phyloP scores from a whole-genome alignment of 2,888 invertebrate species.

The Cloeon dipterum region DNA sequence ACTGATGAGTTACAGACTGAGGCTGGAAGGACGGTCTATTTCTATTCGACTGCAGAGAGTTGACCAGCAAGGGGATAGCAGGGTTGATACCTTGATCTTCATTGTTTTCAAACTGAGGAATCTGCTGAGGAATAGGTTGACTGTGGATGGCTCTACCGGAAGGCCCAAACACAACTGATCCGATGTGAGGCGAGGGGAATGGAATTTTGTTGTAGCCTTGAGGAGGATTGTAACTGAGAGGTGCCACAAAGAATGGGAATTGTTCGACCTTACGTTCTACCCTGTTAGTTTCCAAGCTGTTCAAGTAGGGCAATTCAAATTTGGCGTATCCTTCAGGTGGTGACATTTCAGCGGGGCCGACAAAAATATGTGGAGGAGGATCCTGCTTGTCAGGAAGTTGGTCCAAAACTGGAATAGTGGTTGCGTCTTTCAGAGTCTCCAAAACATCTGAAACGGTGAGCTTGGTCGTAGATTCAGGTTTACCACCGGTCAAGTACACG shows the following conservation, averaged over 20 bases:
- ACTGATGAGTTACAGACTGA: no score
- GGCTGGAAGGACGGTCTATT: not conserved
- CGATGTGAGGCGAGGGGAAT: conserved; percentile 66
- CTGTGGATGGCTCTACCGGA: conserved; percentile 7
- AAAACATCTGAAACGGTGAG: conserved; percentile 38
- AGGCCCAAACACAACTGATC: conserved; percentile 45
- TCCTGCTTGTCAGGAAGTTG: conserved; percentile 25
- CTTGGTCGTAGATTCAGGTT: conserved; percentile 25
- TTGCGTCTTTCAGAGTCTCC: conserved; percentile 39
- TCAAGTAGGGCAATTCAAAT: conserved; percentile 63
- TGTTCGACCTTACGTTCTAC: conserved; percentile 47
- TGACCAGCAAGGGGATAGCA: conserved; percentile 32
- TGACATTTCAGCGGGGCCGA: conserved; percentile 51
- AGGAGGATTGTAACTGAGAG: conserved; percentile 62
- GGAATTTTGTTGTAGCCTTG: conserved; percentile 66
- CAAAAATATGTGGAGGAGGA: conserved; percentile 53
- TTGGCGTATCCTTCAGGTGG: conserved; percentile 50
- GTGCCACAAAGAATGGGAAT: conserved; percentile 66
- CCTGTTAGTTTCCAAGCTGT: conserved; percentile 39
- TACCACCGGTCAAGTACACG: conserved; percentile 37
- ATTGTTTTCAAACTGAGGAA: no score
- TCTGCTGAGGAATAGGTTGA: conserved; percentile 10
- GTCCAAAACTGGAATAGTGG: conserved; percentile 54
- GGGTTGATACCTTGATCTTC: conserved; percentile 20
- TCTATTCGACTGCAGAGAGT: conserved; percentile 25